Evolutionary conservation across 2,113 vertebrate genomes (phyloP).

Genomic region (Narcine bancroftii): DNA sequence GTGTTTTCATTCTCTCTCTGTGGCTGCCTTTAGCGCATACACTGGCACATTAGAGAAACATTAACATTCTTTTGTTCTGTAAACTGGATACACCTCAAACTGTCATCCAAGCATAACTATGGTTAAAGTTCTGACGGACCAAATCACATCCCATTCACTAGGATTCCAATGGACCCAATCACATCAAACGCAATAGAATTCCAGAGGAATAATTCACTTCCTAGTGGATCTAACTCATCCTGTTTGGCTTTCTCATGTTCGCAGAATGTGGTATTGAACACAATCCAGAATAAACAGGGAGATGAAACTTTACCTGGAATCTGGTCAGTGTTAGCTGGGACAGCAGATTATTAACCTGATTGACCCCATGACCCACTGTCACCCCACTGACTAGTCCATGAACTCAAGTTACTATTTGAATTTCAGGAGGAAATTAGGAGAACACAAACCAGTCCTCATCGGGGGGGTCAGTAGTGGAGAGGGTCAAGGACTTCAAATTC

Average conservation of each 20-base stretch:
- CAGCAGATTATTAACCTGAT: too few relatives aligned
- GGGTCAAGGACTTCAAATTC: too few relatives aligned
- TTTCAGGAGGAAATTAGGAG: too few relatives aligned
- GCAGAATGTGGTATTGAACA: background rate
- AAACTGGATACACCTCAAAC: conserved; percentile 18
- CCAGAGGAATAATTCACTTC: conserved; percentile 11
- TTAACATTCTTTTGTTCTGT: conserved; percentile 20
- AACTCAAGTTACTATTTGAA: too few relatives aligned
- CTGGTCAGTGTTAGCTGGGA: too few relatives aligned
- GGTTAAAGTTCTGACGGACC: conserved; percentile 16
- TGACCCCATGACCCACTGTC: too few relatives aligned
- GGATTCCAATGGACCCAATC: conserved; percentile 1
- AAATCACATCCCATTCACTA: conserved; percentile 31
- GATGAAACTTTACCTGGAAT: too few relatives aligned
- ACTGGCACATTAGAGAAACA: background rate
- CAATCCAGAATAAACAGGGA: background rate
- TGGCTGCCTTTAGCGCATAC: background rate
- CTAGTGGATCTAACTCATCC: conserved; percentile 6
- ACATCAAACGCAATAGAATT: background rate
- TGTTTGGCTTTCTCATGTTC: background rate
- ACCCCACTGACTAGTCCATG: too few relatives aligned
- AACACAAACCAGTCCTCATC: too few relatives aligned
- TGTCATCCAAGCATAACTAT: conserved; percentile 8
- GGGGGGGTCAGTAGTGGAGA: too few relatives aligned
- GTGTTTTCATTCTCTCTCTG: conserved; percentile 1